Base-by-base conservation (phyloP, 2,113 vertebrate species). In the Kryptolebias marmoratus region DNA sequence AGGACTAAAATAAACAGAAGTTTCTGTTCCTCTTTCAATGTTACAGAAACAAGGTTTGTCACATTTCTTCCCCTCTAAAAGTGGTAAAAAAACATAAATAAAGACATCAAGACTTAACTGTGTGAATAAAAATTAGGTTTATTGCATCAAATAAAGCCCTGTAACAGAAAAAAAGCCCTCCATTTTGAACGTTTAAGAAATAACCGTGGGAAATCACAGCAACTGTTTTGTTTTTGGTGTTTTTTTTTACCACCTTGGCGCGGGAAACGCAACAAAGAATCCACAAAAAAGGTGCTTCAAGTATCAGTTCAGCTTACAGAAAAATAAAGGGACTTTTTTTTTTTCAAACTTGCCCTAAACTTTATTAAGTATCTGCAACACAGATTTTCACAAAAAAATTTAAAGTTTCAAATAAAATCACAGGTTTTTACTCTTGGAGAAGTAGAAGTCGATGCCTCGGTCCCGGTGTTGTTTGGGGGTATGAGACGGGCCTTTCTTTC, bases 391-490 rank as follows among this genome's bases (percentile, higher is more conserved):
- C 22, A 55, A 32, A 18, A 69, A 56, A 32, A 60, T 15, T 39
- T 45, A 30, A 32, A 1, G 4, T 31, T 68, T 63, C 10, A 13
- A 39, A 49, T 1, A 4, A 8, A 0, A 18, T 84, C 58, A 84
- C 2, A 71, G 27, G 32, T 91, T 85, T 69, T 94, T 95, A 77
- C 93, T 93, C 61, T 8, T 84, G 65, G 95, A 94, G 69, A 95
- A 96, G 75, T 95, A 96, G 80, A 95, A 95, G 67, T 95, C 95
- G 1, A 93, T 89, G 63, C 94, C 95, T 85, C 93, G 85, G 89
- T 93, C 90, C 31, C 76, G 79, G 71, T 91, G 93, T 62, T 93
- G 94, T 0, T 6, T 78, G 12, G 93, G 87, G 0, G 55, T 58
- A 64, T 81, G 77, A 1, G 93, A 92, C 0, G 91, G 85, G 11